A percentile compares a stretch with the other conserved stretches of the same genome.
phyloP scores from a whole-genome alignment of 1,140 invertebrate species.

The Anastatus disparis region DNA sequence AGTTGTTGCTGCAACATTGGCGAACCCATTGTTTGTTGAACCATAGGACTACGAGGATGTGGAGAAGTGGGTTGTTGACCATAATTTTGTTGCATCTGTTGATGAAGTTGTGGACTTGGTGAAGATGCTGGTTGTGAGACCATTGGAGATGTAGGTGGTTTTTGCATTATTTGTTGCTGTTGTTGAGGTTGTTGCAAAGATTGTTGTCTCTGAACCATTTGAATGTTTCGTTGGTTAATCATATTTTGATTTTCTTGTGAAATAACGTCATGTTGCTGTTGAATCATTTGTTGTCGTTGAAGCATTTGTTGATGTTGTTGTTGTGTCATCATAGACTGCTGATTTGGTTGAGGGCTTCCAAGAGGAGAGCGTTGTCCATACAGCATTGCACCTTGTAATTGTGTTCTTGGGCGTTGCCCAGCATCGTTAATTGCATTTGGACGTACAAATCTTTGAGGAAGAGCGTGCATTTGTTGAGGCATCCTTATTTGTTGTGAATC shows the following conservation, averaged over 20 bases:
- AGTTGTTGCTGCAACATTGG: constrained; percentile 68
- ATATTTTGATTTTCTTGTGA: constrained; percentile 51
- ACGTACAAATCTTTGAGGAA: constrained; percentile 61
- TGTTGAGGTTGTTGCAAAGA: constrained; percentile 62
- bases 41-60: constrained; percentile 72
- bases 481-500: constrained; percentile 56
- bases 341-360: constrained; percentile 57
- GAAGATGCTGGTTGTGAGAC: constrained; percentile 68
- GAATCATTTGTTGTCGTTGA: constrained; percentile 62
- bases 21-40: constrained; percentile 68
- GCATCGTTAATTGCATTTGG: constrained; percentile 56
- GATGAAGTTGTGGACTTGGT: constrained; percentile 68
- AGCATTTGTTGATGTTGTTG: constrained; percentile 68
- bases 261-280: constrained; percentile 67
- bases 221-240: constrained; percentile 56
- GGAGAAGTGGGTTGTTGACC: constrained; percentile 74
- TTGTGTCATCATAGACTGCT: constrained; percentile 57
- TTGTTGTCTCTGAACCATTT: constrained; percentile 67
- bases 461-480: constrained; percentile 59
- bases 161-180: constrained; percentile 61
- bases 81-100: constrained; percentile 67
- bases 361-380: constrained; percentile 62
- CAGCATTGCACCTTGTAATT: constrained; percentile 57
- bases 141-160: constrained; percentile 69
- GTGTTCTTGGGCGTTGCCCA: constrained; percentile 59